Percentiles rank a stretch among this genome's conserved stretches.
phyloP scores from a whole-genome alignment of 2,888 invertebrate genomes.

The Spodoptera exigua region DNA sequence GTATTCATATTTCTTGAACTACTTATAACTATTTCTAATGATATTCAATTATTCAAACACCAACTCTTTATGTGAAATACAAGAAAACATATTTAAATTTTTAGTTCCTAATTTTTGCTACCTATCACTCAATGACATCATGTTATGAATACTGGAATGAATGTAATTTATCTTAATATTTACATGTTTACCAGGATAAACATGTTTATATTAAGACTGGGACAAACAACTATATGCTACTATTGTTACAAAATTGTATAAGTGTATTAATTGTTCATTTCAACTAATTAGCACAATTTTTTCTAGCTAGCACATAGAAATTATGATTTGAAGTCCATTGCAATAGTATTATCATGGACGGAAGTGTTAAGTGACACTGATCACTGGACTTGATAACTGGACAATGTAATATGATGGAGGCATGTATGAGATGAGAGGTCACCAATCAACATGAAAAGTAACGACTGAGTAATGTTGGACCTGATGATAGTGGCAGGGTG shows the following conservation, averaged over 20 bases:
- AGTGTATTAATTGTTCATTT: constrained; percentile 33
- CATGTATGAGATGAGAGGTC: constrained; percentile 67
- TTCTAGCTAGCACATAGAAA: constrained; percentile 72
- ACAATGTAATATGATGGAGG: constrained; percentile 52
- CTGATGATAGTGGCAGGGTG: constrained; percentile 80
- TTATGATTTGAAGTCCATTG: constrained; percentile 59
- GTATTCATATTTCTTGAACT: constrained; percentile 70
- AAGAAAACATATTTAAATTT: no score
- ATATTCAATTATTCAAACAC: no score
- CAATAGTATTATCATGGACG: constrained; percentile 79
- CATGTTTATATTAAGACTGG: constrained; percentile 40
- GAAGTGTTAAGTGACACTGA: constrained; percentile 78
- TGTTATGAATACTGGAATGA: constrained; percentile 68
- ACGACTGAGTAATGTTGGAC: constrained; percentile 78
- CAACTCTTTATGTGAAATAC: no score
- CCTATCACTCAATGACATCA: constrained; percentile 46
- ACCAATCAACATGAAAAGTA: constrained; percentile 75
- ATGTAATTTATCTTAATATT: constrained; percentile 26
- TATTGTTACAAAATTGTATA: constrained; percentile 1
- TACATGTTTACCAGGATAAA: constrained; percentile 36
- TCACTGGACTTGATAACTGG: constrained; percentile 54
- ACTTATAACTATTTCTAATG: not conserved
- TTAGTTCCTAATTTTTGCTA: no score
- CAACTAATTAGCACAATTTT: constrained; percentile 63
- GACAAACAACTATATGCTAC: constrained; percentile 7